Evolutionary conservation across 2,888 invertebrate species (phyloP), one percentile per base, ranked within the genome.

Genomic region (Rhopalosiphum nymphaeae): DNA sequence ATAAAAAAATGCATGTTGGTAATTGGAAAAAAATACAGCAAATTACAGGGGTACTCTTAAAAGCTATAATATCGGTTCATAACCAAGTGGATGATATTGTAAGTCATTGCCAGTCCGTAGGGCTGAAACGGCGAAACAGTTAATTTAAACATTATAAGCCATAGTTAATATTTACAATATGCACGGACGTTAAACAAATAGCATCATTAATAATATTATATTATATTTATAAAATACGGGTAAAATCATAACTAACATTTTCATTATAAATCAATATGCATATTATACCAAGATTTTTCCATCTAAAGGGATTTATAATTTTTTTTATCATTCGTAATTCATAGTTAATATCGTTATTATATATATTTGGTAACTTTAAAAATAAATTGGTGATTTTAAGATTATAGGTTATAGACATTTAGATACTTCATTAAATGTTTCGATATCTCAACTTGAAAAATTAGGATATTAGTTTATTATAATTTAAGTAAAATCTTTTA

Each of bases 71-170:
- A 93, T 89, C 21, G 88, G 78, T 44, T 2, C 29, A 25, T 93
- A 93, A 89, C 44, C 89, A 11, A 53, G 88, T 25, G 21, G 88
- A 88, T 88, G 67, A 67, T 89, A 78, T 78, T 89, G 89, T 89
- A 25, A n/a, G 29, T 89, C 92, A 78, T 93, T 78, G 26, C 44
- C 89, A 36, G 42, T 92, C 67, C n/a, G 87, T 67, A 25, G 44
- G 78, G 53, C 92, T 93, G 92, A 93, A 93, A 93, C 67, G 13
- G 61, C 56, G 67, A 67, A 92, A 92, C 26, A 87, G 61, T 46
- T 92, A 9, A 36, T 92, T 92, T 87, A 87, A 61, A 49, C 10
- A 61, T 85, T 29, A 44, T 29, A 44, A 3, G 16, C 3, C 21
- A 44, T 16, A 25, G 11, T 25, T 25, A 49, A 36, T 3, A 46